These are phyloP conservation scores for Rhynchomys soricoides DNA, from an alignment of 2,113 vertebrate species.

Conservation along the genomic window DNA sequence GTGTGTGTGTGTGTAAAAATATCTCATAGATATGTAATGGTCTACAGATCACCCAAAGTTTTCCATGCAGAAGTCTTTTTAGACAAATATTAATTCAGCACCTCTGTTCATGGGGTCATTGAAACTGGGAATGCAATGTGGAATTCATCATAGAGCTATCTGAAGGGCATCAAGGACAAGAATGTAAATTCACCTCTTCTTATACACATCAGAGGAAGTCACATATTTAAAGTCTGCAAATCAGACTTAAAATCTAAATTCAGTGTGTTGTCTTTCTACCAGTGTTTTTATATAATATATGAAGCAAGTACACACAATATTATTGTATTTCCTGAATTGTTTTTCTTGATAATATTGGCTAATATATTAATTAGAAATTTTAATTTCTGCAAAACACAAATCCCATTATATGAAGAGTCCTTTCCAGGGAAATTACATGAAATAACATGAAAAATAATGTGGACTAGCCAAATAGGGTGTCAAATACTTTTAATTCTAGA, in stretches of 20 bases:
- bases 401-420: background rate
- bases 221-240: slow-evolving; percentile 2
- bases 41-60: background rate
- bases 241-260: slow-evolving; percentile 22
- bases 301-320: background rate
- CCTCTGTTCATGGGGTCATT: background rate
- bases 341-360: background rate
- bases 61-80: background rate
- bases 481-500: background rate
- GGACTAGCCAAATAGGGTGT: background rate
- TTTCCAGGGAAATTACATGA: background rate
- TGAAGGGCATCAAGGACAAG: background rate
- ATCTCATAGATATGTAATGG: background rate
- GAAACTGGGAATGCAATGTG: background rate
- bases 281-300: background rate
- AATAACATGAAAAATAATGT: background rate
- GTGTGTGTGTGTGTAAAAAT: background rate
- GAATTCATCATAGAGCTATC: background rate
- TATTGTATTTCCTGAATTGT: background rate
- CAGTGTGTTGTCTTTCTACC: background rate
- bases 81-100: background rate
- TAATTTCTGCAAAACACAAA: background rate
- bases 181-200: background rate
- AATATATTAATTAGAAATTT: background rate
- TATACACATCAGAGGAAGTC: background rate